phyloP scores from a whole-genome alignment of 37 sponge, comb jelly and placozoan genomes.

The Spongia lamella region DNA sequence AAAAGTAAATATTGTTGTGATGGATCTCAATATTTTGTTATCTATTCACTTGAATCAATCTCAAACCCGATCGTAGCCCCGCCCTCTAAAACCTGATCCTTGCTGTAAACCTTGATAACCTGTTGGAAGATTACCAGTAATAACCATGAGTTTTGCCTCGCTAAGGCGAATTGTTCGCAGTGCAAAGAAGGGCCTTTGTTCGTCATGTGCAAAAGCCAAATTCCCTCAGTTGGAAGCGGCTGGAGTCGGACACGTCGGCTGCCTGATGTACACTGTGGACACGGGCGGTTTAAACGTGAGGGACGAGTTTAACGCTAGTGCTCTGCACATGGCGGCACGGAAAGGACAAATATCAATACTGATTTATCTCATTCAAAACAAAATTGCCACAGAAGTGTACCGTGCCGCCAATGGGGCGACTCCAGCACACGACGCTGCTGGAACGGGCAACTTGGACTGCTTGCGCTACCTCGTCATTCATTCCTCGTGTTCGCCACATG shows the following conservation, averaged over 20 bases:
- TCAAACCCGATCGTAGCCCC: too few species aligned
- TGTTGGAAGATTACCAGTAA: background rate
- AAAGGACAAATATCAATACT: conserved; percentile 74
- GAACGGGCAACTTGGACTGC: conserved; percentile 86
- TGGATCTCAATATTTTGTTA: too few species aligned
- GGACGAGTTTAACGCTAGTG: conserved; percentile 85
- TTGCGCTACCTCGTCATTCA: conserved; percentile 76
- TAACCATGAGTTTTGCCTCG: conserved; percentile 70
- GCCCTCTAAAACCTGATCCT: too few species aligned
- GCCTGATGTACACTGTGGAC: conserved; percentile 80
- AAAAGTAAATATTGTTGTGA: too few species aligned
- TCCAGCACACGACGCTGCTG: conserved; percentile 93
- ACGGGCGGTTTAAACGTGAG: conserved; percentile 54
- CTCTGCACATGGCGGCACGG: conserved; percentile 89
- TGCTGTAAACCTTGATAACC: too few species aligned
- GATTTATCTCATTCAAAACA: conserved; percentile 73
- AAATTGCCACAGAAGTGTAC: conserved; percentile 32
- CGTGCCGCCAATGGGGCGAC: conserved; percentile 87
- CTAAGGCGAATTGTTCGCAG: conserved; percentile 67
- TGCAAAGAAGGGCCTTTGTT: conserved; percentile 75
- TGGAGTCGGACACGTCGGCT: conserved; percentile 82
- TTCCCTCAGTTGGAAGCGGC: conserved; percentile 89
- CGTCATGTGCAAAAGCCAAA: conserved; percentile 67
- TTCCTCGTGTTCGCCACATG: conserved; percentile 65
- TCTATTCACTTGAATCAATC: too few species aligned